phyloP scores from a whole-genome alignment of 53 echinoderm and acorn worm genomes.

The Paelopatides confundens region DNA sequence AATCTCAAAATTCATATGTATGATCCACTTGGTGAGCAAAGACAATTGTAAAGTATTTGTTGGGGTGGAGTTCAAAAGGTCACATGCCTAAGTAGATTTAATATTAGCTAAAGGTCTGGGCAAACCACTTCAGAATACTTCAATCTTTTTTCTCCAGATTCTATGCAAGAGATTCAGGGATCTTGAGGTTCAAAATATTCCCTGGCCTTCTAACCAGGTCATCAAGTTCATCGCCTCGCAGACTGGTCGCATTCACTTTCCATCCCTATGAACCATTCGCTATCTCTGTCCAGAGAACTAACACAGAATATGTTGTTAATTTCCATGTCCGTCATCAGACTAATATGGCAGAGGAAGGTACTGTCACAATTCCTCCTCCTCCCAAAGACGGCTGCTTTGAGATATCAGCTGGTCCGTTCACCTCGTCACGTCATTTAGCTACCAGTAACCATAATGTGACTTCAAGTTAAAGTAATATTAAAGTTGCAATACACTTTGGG shows the following conservation, averaged over 20 bases:
- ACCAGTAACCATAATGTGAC: not conserved
- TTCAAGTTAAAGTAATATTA: too few species aligned
- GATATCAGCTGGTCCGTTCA: not conserved
- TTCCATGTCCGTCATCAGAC: constrained; percentile 91
- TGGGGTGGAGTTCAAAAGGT: too few species aligned
- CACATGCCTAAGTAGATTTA: too few species aligned
- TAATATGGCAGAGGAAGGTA: constrained; percentile 6
- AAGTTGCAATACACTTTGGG: too few species aligned
- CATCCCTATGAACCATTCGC: constrained; percentile 99
- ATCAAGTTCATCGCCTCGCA: constrained; percentile 80
- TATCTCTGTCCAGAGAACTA: constrained; percentile 97
- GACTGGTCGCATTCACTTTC: constrained; percentile 96
- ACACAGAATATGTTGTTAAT: constrained; percentile 98
- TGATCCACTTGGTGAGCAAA: too few species aligned
- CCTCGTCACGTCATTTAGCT: not conserved
- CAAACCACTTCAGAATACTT: too few species aligned
- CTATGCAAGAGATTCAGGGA: constrained; percentile 93
- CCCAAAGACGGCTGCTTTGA: not conserved
- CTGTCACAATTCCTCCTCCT: not conserved
- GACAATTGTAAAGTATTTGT: too few species aligned
- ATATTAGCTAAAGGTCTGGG: too few species aligned
- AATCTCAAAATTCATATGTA: too few species aligned
- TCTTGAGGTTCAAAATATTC: constrained; percentile 97
- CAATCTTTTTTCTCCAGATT: constrained; percentile 65
- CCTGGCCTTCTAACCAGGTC: constrained; percentile 86